Conservation (phyloP, 2,797 vertebrate genomes). For the Malacoraja senta region DNA sequence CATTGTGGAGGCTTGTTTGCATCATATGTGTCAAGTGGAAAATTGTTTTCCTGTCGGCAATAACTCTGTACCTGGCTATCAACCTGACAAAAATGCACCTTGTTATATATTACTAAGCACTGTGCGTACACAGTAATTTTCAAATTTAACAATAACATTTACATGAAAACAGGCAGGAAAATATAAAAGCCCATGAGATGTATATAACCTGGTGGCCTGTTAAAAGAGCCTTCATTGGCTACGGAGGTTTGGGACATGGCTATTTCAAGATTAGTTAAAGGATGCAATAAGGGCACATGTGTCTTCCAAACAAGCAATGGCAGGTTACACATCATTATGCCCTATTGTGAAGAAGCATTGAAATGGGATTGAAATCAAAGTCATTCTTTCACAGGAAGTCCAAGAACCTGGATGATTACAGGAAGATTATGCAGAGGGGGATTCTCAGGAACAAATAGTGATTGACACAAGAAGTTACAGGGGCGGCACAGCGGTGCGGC, state of each 20-base stretch:
- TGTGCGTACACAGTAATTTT: not conserved
- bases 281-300: not conserved
- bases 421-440: not conserved
- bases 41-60: not conserved
- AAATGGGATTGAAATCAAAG: not conserved
- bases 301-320: not conserved
- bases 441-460: not conserved
- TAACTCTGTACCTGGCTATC: not conserved
- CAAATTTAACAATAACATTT: not conserved
- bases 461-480: not conserved
- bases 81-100: not conserved
- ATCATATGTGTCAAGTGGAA: not conserved
- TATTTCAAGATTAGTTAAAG: not conserved
- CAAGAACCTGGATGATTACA: not conserved
- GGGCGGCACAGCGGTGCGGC: too few species aligned
- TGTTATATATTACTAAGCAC: not conserved
- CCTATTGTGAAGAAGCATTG: not conserved
- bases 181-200: not conserved
- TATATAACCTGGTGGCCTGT: not conserved
- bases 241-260: not conserved
- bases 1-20: not conserved
- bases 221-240: not conserved
- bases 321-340: not conserved
- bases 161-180: not conserved
- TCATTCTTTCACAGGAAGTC: not conserved